Conservation (phyloP, 2,888 invertebrate species). For the Pachymerium ferrugineum region DNA sequence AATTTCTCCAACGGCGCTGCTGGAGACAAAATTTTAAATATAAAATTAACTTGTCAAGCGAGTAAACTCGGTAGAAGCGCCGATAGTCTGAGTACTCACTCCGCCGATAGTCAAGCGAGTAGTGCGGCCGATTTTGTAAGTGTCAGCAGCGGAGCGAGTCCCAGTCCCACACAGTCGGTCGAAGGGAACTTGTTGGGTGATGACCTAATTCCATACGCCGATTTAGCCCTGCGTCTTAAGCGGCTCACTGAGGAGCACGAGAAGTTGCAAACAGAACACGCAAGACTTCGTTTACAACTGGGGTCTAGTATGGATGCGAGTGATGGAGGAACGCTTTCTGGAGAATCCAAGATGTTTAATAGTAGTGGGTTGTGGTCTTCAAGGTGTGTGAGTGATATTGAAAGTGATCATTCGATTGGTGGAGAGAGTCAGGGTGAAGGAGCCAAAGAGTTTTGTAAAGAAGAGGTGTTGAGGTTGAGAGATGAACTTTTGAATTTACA, state of each 20-base stretch:
- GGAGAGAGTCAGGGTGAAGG: slow-evolving; percentile 59
- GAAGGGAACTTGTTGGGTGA: background rate
- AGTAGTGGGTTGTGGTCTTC: background rate
- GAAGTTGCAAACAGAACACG: slow-evolving; percentile 56
- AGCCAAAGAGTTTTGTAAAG: slow-evolving; percentile 50
- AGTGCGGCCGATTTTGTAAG: slow-evolving; percentile 4
- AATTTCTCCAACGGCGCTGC: background rate
- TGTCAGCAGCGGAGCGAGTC: slow-evolving; percentile 16
- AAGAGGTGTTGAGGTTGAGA: slow-evolving; percentile 32
- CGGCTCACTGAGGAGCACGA: slow-evolving; percentile 58
- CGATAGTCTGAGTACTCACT: background rate
- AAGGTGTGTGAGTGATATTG: slow-evolving; percentile 35
- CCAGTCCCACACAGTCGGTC: background rate
- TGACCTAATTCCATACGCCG: slow-evolving; percentile 37
- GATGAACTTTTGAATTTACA: slow-evolving; percentile 55
- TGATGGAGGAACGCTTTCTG: background rate
- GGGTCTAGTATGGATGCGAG: background rate
- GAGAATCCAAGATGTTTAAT: too few relatives aligned
- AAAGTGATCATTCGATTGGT: slow-evolving; percentile 36
- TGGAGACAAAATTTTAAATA: background rate
- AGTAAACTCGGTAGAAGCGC: background rate
- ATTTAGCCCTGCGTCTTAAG: slow-evolving; percentile 57
- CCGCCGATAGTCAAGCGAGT: slow-evolving; percentile 15
- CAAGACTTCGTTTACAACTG: slow-evolving; percentile 27
- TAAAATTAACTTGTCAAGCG: background rate